A percentile compares a stretch with the other conserved stretches of the same genome.
Evolutionary conservation across 2,113 vertebrate genomes (phyloP).

Genomic region (Percopsis transmontana): DNA sequence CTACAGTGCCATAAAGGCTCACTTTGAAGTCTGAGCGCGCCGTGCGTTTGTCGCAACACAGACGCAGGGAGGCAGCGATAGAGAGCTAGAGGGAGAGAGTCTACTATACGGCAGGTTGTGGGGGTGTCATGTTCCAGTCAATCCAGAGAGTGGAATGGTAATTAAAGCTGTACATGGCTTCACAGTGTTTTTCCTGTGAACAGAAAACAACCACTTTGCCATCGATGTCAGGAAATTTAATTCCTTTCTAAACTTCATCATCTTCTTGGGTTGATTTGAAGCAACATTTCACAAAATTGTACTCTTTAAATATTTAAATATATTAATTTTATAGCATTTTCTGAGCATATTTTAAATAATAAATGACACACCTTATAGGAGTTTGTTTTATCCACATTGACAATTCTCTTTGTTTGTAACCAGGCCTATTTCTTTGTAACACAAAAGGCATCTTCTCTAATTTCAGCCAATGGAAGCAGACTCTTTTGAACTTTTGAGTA

Average conservation of each 20-base stretch:
- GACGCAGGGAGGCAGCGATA: too few relatives aligned
- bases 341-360: too few relatives aligned
- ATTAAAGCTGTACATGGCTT: too few relatives aligned
- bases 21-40: constrained; percentile 14
- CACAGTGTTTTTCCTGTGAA: too few relatives aligned
- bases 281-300: too few relatives aligned
- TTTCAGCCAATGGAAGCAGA: constrained; percentile 39
- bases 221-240: background rate
- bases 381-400: background rate
- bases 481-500: constrained; percentile 38
- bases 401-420: constrained; percentile 21
- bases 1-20: background rate
- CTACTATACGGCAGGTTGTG: too few relatives aligned
- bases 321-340: too few relatives aligned
- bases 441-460: constrained; percentile 14
- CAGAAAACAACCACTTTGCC: background rate
- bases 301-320: too few relatives aligned
- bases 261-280: too few relatives aligned
- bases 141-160: too few relatives aligned
- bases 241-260: background rate
- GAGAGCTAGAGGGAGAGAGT: too few relatives aligned
- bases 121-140: too few relatives aligned
- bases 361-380: background rate
- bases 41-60: background rate
- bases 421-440: constrained; percentile 23